phyloP scores from a whole-genome alignment of 2,888 invertebrate genomes.

The Ommatoiulus sabulosus region DNA sequence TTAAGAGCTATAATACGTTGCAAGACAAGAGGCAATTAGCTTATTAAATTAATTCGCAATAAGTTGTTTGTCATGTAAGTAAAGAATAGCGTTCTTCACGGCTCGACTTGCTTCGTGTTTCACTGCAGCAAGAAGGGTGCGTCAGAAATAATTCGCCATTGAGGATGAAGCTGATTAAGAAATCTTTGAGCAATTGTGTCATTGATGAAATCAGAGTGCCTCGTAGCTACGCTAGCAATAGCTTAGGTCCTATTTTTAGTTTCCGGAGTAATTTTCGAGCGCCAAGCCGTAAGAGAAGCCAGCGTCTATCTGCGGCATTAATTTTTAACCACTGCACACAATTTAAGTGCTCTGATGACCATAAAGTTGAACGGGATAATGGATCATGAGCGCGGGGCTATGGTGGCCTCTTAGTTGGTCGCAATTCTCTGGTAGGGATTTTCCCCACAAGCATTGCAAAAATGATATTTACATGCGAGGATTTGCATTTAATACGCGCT shows the following conservation, averaged over 20 bases:
- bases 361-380: constrained; percentile 44
- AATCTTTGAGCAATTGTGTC: background rate
- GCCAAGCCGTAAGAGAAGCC: background rate
- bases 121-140: background rate
- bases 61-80: background rate
- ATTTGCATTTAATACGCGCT: constrained; percentile 38
- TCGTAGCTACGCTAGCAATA: background rate
- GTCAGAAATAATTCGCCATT: background rate
- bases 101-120: background rate
- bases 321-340: constrained; percentile 41
- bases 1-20: background rate
- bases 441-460: constrained; percentile 45
- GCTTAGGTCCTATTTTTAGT: background rate
- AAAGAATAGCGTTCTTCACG: background rate
- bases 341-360: constrained; percentile 37
- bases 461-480: constrained; percentile 46
- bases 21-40: background rate
- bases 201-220: background rate
- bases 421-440: constrained; percentile 31
- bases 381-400: constrained; percentile 18
- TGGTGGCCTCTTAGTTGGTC: background rate
- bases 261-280: background rate
- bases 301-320: constrained; percentile 25
- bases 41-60: background rate
- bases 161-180: background rate